Base-by-base conservation (phyloP, 1,140 invertebrate genomes). In the Delia radicum region DNA sequence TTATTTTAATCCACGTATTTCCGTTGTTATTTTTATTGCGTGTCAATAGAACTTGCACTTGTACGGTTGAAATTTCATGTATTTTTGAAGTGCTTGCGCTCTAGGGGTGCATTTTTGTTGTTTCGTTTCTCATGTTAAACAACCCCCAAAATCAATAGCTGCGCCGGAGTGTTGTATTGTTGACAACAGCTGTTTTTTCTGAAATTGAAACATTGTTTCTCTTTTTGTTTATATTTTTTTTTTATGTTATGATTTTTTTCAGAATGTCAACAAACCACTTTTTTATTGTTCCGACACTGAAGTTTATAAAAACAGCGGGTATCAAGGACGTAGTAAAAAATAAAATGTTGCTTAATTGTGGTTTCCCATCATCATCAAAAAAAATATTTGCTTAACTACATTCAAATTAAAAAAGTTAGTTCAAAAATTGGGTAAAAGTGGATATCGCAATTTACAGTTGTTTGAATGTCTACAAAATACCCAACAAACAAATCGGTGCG, bases 81-180 rank as follows among this genome's bases (percentile, higher is more conserved):
- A 33, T 37, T 69, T 26, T 42, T 69, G 29, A 69, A 69, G 65
- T 69, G 21, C 29, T 69, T 33, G 29, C 65, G 29, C 65, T 37
- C 29, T 69, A 18, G 65, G 65, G 65, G 65, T 69, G 65, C 65
- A 69, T 69, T 69, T 37, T 33, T 69, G 29, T 69, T 69, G 12
- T 21, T 37, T 33, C 21, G 65, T 26, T 27, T 33, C 29, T 7
- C 12, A 63, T 7, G 62, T 18, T 65, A 31, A 33, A 37, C 65
- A 69, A 69, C 65, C 65, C 65, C 65, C 12, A 69, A 69, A 73
- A 73, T 73, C 72, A 27, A 73, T 73, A 73, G 21, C 18, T 73
- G 72, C 72, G 72, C 72, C 37, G 72, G 72, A 73, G 72, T 73
- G 26, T 73, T 2, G 8, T 31, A 26, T 28, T 37, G 18, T 21